Evolutionary conservation across 2,797 vertebrate species (phyloP).

Genomic region (Rhinoraja longicauda): DNA sequence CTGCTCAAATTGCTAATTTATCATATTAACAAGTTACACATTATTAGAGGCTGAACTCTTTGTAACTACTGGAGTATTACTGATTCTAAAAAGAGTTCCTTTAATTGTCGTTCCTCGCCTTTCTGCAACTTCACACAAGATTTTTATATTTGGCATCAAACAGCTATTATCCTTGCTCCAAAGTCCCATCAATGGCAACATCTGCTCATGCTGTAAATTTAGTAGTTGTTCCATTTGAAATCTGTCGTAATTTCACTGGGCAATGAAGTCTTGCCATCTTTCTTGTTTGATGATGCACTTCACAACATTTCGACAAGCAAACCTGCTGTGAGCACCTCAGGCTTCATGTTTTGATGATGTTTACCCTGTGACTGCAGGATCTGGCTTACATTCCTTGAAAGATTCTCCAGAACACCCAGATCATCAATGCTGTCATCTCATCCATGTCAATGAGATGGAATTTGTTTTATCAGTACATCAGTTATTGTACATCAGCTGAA

Average conservation of each 20-base stretch:
- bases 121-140: neutral
- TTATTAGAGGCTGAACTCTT: neutral
- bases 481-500: neutral
- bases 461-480: neutral
- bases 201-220: neutral
- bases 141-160: neutral
- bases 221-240: neutral
- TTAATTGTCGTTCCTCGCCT: neutral
- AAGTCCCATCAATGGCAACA: neutral
- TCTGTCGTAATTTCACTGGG: neutral
- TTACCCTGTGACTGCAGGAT: neutral
- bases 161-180: neutral
- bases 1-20: too few relatives aligned
- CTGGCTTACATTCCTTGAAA: neutral
- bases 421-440: neutral
- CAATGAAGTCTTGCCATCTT: neutral
- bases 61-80: neutral
- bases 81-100: neutral
- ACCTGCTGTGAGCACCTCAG: neutral
- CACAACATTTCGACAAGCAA: neutral
- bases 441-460: neutral
- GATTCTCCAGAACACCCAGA: neutral
- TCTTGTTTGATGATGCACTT: neutral
- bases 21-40: neutral
- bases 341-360: neutral